Evolutionary conservation across 2,797 vertebrate genomes (phyloP).

Genomic region (Sebastes paucispinis): DNA sequence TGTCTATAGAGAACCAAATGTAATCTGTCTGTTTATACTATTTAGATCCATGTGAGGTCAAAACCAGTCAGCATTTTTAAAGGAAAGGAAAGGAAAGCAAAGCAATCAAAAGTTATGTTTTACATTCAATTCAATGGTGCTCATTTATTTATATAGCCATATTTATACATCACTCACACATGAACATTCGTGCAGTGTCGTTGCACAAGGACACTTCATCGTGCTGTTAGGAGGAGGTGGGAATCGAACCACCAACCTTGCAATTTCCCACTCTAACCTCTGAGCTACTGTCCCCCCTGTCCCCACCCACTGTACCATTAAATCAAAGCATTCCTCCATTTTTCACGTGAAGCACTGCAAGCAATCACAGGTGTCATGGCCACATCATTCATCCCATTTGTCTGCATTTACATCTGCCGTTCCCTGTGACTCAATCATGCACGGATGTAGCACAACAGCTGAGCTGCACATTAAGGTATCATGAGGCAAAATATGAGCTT

Average conservation of each 20-base stretch:
- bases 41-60: too few species aligned
- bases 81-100: too few species aligned
- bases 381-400: constrained; percentile 17
- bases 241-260: constrained; percentile 9
- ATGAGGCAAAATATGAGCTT: not conserved
- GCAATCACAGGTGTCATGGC: constrained; percentile 2
- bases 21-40: not conserved
- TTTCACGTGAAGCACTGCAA: not conserved
- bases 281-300: not conserved
- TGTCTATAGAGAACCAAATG: not conserved
- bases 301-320: not conserved
- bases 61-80: too few species aligned
- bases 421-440: constrained; percentile 15
- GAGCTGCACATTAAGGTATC: not conserved
- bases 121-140: not conserved
- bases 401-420: constrained; percentile 26
- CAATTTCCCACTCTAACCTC: not conserved
- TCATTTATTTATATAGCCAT: not conserved
- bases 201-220: not conserved
- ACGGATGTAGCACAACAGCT: not conserved
- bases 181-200: not conserved
- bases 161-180: not conserved
- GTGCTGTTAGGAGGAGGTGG: not conserved
- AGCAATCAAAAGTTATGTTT: not conserved
- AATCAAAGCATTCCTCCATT: constrained; percentile 8